Evolutionary conservation across 2,113 vertebrate genomes (phyloP).

Genomic region (Gracilinanus agilis): DNA sequence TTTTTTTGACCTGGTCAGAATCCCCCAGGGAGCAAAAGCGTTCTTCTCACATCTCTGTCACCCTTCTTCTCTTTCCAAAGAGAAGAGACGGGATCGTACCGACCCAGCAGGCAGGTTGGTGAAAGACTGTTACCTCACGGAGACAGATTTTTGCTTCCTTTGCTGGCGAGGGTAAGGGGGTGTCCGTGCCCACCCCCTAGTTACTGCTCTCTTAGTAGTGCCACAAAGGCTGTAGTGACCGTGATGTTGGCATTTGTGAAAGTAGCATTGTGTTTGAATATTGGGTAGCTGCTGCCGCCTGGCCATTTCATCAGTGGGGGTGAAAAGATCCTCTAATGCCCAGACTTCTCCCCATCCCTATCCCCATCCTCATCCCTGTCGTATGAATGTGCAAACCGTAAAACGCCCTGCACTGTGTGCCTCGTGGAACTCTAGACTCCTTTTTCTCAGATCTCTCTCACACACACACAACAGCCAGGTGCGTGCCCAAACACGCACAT

Average conservation of each 20-base stretch:
- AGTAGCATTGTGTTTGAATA: slow-evolving; percentile 61
- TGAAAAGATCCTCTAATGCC: slow-evolving; percentile 4
- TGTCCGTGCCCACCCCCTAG: neutral
- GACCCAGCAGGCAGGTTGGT: neutral
- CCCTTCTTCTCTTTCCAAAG: neutral
- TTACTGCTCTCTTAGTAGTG: neutral
- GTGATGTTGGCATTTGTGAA: slow-evolving; percentile 65
- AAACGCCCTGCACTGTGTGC: neutral
- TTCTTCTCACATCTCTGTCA: slow-evolving; percentile 37
- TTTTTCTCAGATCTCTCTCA: slow-evolving; percentile 22
- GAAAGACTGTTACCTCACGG: slow-evolving; percentile 11
- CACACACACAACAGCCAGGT: neutral
- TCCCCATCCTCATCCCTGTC: slow-evolving; percentile 20
- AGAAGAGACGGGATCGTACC: slow-evolving; percentile 14
- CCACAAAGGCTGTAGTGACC: slow-evolving; percentile 64
- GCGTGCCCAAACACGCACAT: neutral
- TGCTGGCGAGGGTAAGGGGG: slow-evolving; percentile 5
- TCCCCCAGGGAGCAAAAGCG: slow-evolving; percentile 13
- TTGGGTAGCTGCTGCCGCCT: neutral
- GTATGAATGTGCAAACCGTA: slow-evolving; percentile 69
- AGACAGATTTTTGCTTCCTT: slow-evolving; percentile 33
- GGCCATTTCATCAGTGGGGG: neutral
- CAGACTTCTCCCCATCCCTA: neutral
- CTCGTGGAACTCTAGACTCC: neutral
- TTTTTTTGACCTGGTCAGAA: neutral